Base-by-base conservation (phyloP, 2,797 vertebrate species). In the Ficedula albicollis region DNA sequence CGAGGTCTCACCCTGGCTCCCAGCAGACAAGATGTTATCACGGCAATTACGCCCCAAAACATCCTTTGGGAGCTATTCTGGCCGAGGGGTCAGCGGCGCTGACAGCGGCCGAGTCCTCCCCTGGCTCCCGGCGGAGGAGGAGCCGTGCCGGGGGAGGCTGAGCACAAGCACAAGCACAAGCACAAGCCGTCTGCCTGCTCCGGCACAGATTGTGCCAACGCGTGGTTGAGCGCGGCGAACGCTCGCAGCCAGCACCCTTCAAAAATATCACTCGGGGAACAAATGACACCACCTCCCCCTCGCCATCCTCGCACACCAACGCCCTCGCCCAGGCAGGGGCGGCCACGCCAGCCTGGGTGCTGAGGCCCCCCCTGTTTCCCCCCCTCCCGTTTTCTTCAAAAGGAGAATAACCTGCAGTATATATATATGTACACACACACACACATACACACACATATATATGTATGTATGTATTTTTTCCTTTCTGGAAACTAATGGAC, bases 401-500 rank as follows among this genome's bases (percentile, higher is more conserved):
- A 97, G 89, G 96, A 98, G 97, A 98, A 97, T 98, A 98, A 98
- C 97, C 97, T 98, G 96, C 94, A 96, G 97, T 87, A 85, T 75
- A 66, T 91, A 60, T 89, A 89, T 81, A 59, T 89, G 60, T 82
- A 36, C 89, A 85, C 77, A 41, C 4, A 7, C 16, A 39, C 39
- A 69, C 10, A 54, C 8, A 52, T 5, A 48, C 15, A 51, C 16
- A 52, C 27, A 52, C 11, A 21, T 14, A 77, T 73, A 19, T 97
- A 96, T 97, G 75, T 95, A 93, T 92, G 88, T 92, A 52, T 84
- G 48, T 74, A 19, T 97, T 84, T 97, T 95, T 95, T 96, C 96
- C 94, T 98, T 98, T 97, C 97, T 97, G 97, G 97, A 98, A 98
- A 98, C 98, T 98, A 98, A 98, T 98, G 98, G 98, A 98, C 97